phyloP scores from a whole-genome alignment of 2,888 invertebrate species.

The Spatulosminthurus flaviceps region DNA sequence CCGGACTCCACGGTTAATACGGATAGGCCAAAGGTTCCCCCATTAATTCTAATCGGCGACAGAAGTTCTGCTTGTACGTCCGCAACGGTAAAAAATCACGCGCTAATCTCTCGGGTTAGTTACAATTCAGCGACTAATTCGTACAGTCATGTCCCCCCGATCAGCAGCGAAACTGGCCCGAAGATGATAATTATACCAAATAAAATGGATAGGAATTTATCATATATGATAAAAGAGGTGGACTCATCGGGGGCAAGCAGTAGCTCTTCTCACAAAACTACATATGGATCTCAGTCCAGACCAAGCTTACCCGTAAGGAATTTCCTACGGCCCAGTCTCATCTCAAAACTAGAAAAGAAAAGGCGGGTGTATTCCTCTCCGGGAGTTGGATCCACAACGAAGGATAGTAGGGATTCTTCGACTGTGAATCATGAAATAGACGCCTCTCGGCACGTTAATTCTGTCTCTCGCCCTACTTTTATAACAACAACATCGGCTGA shows the following conservation, averaged over 20 bases:
- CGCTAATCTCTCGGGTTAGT: constrained; percentile 31
- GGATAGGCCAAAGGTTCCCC: constrained; percentile 20
- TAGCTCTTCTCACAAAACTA: constrained; percentile 1
- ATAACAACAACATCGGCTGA: constrained; percentile 43
- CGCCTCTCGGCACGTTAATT: not conserved
- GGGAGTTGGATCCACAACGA: not conserved
- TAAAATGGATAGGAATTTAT: constrained; percentile 8
- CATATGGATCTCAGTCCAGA: constrained; percentile 42
- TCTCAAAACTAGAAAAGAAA: constrained; percentile 32
- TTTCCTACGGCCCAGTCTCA: constrained; percentile 52
- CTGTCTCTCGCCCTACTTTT: constrained; percentile 35
- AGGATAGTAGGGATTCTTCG: constrained; percentile 15
- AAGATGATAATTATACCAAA: constrained; percentile 19
- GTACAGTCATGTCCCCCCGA: constrained; percentile 31
- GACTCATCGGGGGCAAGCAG: not conserved
- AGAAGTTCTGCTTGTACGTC: constrained; percentile 2
- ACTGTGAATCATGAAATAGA: constrained; percentile 23
- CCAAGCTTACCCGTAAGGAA: constrained; percentile 49
- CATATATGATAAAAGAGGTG: constrained; percentile 27
- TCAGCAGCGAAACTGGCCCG: not conserved
- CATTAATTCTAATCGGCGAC: constrained; percentile 36
- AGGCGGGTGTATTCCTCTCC: constrained; percentile 24
- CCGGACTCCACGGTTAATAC: constrained; percentile 46
- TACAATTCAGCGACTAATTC: constrained; percentile 27
- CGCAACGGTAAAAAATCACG: constrained; percentile 10